phyloP scores from a whole-genome alignment of 2,113 vertebrate genomes.

The Oceanites oceanicus region DNA sequence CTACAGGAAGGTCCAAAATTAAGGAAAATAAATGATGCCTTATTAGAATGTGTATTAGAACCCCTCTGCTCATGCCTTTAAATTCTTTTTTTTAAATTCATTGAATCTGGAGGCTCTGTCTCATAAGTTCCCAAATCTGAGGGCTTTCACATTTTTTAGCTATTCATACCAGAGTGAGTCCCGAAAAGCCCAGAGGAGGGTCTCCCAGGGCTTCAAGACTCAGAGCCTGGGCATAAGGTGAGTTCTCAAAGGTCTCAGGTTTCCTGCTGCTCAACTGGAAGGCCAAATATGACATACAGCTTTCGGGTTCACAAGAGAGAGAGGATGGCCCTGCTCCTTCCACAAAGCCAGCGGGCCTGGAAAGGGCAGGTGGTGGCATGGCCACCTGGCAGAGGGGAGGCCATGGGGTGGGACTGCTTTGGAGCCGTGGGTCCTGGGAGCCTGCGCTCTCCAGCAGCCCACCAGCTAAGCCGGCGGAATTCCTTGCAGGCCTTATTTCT shows the following conservation, averaged over 20 bases:
- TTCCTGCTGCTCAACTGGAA: background rate
- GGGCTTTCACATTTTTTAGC: background rate
- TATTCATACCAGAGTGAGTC: background rate
- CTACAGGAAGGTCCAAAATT: background rate
- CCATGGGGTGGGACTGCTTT: background rate
- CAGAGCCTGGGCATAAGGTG: background rate
- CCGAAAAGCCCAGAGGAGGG: fast-evolving
- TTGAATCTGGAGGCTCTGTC: background rate
- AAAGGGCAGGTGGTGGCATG: background rate
- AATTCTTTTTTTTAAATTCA: background rate
- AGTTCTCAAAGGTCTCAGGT: background rate
- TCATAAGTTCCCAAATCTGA: background rate
- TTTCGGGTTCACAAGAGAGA: background rate
- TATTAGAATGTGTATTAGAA: background rate
- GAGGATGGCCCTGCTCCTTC: background rate
- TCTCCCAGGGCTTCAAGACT: background rate
- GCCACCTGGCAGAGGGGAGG: fast-evolving
- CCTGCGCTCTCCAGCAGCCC: background rate
- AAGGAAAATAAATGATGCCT: background rate
- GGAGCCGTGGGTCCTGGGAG: background rate
- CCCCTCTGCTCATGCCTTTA: background rate
- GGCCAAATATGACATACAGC: background rate
- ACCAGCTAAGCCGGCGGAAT: background rate
- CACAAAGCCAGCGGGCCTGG: background rate
- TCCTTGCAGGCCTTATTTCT: background rate